Base-by-base conservation (phyloP, 1,140 invertebrate genomes). In the Heterodera schachtii region DNA sequence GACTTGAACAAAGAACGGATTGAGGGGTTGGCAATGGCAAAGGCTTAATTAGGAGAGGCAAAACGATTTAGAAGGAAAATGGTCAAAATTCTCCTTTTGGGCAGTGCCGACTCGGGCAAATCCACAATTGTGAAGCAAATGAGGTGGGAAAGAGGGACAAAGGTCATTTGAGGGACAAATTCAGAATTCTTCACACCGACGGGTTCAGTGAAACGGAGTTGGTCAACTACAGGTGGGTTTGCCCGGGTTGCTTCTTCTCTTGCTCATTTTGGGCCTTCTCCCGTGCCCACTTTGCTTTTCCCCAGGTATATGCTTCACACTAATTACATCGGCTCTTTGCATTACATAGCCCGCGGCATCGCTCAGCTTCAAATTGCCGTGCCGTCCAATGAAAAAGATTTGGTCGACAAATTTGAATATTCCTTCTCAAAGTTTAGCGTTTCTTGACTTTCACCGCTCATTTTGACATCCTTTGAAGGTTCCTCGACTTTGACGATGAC, bases 131-230 rank as follows among this genome's bases (percentile, higher is more conserved):
- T 73, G 3, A 85, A 85, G 78, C 84, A 85, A 41, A 85, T 85
- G 84, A 79, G 81, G 81, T 82, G 47, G 8, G 43, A 5, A 13
- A 31, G 31, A 43, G 9, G n/a, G 44, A 47, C 47, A 41, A 44
- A 52, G 44, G 11, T 8, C 47, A 60, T 49, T 21, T 7, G 21
- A 43, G 13, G 16, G 31, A 6, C 7, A 60, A 75, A 46, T 79
- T 80, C 21, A 74, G 84, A 75, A 85, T 85, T 75, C 16, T 85
- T 8, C 85, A 85, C 70, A 75, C 83, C 43, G 70, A 84, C 76
- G 84, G 84, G 44, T 85, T 85, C 84, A 85, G 83, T 47, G 85
- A 85, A 74, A 82, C 84, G 16, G 84, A 85, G 78, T 67, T 87
- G 19, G 77, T 85, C 71, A 85, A 85, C 57, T 85, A 85, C 67